A percentile compares a stretch with the other conserved stretches of the same genome.
These are phyloP conservation scores for Botia almorhae DNA, from an alignment of 2,797 vertebrate species.

Conservation along the genomic window DNA sequence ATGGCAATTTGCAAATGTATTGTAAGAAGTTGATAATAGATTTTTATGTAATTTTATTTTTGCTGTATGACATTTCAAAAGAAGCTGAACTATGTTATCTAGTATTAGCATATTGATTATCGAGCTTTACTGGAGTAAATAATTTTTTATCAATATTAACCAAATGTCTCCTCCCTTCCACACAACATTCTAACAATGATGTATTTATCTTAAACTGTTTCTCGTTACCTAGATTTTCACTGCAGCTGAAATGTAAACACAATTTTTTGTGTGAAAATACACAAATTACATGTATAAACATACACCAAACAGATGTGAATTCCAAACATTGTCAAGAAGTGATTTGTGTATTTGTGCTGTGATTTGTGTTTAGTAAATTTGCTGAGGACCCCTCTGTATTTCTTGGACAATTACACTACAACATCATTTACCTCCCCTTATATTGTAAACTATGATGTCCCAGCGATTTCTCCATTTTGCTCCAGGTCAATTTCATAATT, in stretches of 20 bases:
- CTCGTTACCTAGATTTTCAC: conserved; percentile 59
- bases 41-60: too few species aligned
- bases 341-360: conserved; percentile 56
- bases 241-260: conserved; percentile 58
- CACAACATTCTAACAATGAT: conserved; percentile 47
- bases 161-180: neutral
- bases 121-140: neutral
- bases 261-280: conserved; percentile 62
- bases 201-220: conserved; percentile 53
- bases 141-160: neutral
- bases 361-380: conserved; percentile 60
- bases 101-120: neutral
- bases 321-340: conserved; percentile 49
- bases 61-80: neutral
- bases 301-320: conserved; percentile 61
- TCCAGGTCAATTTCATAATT: conserved; percentile 27
- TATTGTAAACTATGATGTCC: conserved; percentile 45
- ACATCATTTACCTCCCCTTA: conserved; percentile 53
- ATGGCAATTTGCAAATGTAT: too few species aligned
- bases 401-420: conserved; percentile 50
- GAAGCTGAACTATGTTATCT: neutral
- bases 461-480: conserved; percentile 32
- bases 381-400: conserved; percentile 46
- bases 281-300: conserved; percentile 64
- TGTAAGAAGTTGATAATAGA: too few species aligned